Evolutionary conservation across 2,797 vertebrate genomes (phyloP).

Genomic region (Tenualosa thibaudeaui): DNA sequence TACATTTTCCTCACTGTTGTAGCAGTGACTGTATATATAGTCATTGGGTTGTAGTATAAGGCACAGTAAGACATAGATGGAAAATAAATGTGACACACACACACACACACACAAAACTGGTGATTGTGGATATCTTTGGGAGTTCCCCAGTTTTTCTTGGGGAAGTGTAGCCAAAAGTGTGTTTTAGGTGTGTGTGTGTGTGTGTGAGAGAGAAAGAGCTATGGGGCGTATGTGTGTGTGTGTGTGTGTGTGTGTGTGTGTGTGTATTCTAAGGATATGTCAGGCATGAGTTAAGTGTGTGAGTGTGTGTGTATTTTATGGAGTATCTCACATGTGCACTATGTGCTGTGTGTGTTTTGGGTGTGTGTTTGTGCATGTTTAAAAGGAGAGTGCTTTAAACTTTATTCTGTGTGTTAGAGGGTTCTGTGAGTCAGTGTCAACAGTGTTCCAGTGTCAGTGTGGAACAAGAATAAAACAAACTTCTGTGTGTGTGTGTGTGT

Average conservation of each 20-base stretch:
- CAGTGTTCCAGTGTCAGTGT: too few species aligned
- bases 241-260: slow-evolving; percentile 14
- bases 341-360: neutral
- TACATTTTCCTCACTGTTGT: neutral
- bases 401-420: too few species aligned
- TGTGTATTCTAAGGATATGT: neutral
- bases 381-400: too few species aligned
- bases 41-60: neutral
- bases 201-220: neutral
- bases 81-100: neutral
- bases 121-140: neutral
- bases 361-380: neutral
- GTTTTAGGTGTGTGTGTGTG: neutral
- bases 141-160: slow-evolving; percentile 6
- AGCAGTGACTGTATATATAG: neutral
- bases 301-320: neutral
- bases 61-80: neutral
- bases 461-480: too few species aligned
- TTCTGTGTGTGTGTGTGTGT: neutral
- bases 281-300: neutral
- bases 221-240: neutral
- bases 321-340: too few species aligned
- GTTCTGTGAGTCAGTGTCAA: too few species aligned
- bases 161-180: neutral
- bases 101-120: slow-evolving; percentile 28